Conservation (phyloP, 1,140 invertebrate genomes). For the Cyclina sinensis region DNA sequence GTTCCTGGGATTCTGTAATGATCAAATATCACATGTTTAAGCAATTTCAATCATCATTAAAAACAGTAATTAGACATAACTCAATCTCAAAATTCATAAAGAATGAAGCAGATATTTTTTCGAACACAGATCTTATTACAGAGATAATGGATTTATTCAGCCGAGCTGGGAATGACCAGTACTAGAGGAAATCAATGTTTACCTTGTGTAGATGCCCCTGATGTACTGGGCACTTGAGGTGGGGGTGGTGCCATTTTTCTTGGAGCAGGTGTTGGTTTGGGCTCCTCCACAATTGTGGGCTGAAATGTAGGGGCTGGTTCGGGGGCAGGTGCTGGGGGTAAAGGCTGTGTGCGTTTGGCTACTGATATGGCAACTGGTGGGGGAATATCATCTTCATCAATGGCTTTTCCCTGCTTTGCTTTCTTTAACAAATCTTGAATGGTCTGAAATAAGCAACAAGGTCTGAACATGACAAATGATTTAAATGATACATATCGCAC, state of each 20-base stretch:
- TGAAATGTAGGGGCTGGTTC: conserved; percentile 22
- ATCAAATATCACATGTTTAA: too few relatives aligned
- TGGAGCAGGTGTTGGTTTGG: conserved; percentile 47
- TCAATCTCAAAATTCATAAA: too few relatives aligned
- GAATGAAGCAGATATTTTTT: too few relatives aligned
- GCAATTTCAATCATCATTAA: too few relatives aligned
- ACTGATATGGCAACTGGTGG: conserved; percentile 88
- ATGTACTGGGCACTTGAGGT: conserved; percentile 22
- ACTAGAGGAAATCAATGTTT: neutral
- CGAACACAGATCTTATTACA: too few relatives aligned
- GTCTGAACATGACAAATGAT: too few relatives aligned
- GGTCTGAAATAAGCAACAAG: conserved; percentile 88
- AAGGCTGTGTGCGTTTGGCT: conserved; percentile 17
- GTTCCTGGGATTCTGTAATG: conserved; percentile 24
- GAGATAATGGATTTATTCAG: too few relatives aligned
- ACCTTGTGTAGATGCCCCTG: conserved; percentile 11
- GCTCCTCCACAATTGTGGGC: conserved; percentile 26
- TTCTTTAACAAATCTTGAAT: conserved; percentile 93
- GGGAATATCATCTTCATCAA: conserved; percentile 94
- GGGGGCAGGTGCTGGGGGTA: neutral
- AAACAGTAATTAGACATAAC: too few relatives aligned
- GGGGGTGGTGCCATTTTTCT: conserved; percentile 60
- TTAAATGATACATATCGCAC: too few relatives aligned
- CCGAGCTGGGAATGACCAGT: too few relatives aligned
- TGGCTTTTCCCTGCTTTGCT: conserved; percentile 91